These are phyloP conservation scores for Orientallactaga bullata DNA, from an alignment of 2,113 vertebrate genomes.

Conservation along the genomic window DNA sequence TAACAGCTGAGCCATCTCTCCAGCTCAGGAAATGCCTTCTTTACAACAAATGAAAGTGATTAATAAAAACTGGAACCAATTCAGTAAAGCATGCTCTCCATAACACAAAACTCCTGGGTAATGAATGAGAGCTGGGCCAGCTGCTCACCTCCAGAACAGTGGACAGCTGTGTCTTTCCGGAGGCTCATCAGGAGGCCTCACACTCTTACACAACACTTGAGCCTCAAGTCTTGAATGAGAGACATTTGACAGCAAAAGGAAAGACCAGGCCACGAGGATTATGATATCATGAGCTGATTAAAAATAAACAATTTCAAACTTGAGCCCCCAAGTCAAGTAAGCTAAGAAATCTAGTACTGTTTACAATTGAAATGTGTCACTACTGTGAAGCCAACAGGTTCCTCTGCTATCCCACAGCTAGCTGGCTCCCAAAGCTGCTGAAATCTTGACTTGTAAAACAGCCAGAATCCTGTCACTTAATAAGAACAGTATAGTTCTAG, in stretches of 20 bases:
- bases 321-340: neutral
- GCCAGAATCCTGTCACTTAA: conserved; percentile 38
- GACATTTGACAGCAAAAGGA: neutral
- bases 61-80: neutral
- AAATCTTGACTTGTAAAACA: conserved; percentile 17
- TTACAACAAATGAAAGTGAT: neutral
- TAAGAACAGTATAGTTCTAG: neutral
- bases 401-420: neutral
- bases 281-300: neutral
- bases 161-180: neutral
- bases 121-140: neutral
- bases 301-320: conserved; percentile 9
- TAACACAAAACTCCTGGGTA: neutral
- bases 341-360: neutral
- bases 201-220: neutral
- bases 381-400: neutral
- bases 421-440: neutral
- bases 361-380: neutral
- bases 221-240: neutral
- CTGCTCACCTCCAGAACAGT: neutral
- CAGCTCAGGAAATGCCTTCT: no score
- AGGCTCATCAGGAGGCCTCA: neutral
- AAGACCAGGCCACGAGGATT: neutral
- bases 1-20: no score
- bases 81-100: neutral